Evolutionary conservation across 2,113 vertebrate genomes (phyloP), one percentile per base, ranked within the genome.

Genomic region (Odocoileus hemionus): DNA sequence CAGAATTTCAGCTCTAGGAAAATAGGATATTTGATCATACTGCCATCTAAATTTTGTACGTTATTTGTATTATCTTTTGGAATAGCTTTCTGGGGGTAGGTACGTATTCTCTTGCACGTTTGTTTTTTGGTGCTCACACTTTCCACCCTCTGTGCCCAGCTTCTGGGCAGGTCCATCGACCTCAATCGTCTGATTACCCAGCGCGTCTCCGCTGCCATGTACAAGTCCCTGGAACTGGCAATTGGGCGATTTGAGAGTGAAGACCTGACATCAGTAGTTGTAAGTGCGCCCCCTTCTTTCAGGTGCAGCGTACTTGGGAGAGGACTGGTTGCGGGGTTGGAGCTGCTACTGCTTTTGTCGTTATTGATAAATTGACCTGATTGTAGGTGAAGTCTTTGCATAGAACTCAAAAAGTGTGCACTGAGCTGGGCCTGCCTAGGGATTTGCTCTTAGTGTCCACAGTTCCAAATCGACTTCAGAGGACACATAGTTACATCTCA

Each of bases 161-260:
- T 99, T 60, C 98, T 99, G 11, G 99, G 99, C 3, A 98, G 99
- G 67, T 99, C 99, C 2, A 99, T 99, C 54, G 99, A 99, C 97
- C 98, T 99, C 94, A 99, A 99, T 91, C 99, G 99, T 0, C 98
- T 99, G 89, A 99, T 99, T 90, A 99, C 99, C 0, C 99, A 99
- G 98, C 98, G 99, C 6, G 99, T 99, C 89, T 99, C 99, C 0
- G 99, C 99, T 12, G 99, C 99, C 60, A 98, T 99, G 98, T 99
- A 99, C 96, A 98, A 99, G 84, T 99, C 99, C 6, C 98, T 99
- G 95, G 99, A 99, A 45, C 95, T 99, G 97, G 99, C 99, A 16
- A 99, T 99, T 11, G 99, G 99, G 33, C 98, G 99, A 2, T 99
- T 99, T 86, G 99, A 99, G 90, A 99, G 99, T 89, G 99, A 99